Evolutionary conservation across 2,797 vertebrate genomes (phyloP), one percentile per base, ranked within the genome.

Genomic region (Cetoscarus ocellatus): DNA sequence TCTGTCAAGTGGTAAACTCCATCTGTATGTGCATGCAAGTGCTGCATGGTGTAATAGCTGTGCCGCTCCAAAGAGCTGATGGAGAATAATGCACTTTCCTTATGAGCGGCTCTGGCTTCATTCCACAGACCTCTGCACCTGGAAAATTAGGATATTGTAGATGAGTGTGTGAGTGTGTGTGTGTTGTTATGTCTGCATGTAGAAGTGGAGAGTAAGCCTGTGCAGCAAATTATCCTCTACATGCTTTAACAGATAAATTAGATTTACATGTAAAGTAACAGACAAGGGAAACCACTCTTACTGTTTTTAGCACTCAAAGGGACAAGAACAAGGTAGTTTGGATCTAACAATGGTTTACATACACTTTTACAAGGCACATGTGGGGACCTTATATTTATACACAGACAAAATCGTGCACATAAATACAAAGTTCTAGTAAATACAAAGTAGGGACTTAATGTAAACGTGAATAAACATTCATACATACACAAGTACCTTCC

Each of bases 81-180:
- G 76, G 85, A 77, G 74, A 84, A 87, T 87, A 87, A 84, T 83
- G 79, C 74, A 61, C 65, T 89, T 89, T 91, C 77, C 71, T 67
- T 65, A 51, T 69, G 82, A 91, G 86, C 76, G 77, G 64, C 77
- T 86, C 76, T 57, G 69, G 52, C 73, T 85, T 65, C 48, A 75
- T 87, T 90, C 86, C 73, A 84, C 83, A 86, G 83, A 85, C 75
- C 79, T 80, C 67, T 86, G 84, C 89, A 88, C 81, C 83, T 89
- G 88, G 83, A 88, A 91, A 91, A 91, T 91, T 85, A 51, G 82
- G 75, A 86, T 83, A 86, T 84, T 70, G 63, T 13, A 63, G 45
- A 70, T 54, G 51, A 65, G 51, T 43, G 59, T 59, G 34, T 27
- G 34, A 48, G 35, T 39, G 39, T 48, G 40, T 35, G 38, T 40